Conservation (phyloP, 2,888 invertebrate species). For the Sericinus montela region DNA sequence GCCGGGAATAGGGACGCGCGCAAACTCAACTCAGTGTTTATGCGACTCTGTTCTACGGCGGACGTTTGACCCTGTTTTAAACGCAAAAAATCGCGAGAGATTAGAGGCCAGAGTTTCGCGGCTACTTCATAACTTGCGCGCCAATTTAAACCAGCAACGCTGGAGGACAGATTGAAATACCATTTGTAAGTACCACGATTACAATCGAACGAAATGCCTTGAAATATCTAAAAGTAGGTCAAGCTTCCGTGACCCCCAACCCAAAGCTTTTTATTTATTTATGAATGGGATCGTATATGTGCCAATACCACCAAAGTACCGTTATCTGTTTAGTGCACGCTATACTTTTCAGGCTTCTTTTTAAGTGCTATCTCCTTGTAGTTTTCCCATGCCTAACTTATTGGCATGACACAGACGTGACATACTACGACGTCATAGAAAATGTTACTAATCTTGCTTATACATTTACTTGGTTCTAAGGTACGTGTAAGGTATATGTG, state of each 20-base stretch:
- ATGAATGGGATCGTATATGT: constrained; percentile 53
- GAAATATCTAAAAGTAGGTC: constrained; percentile 53
- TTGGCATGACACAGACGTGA: no score
- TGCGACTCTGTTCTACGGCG: constrained; percentile 48
- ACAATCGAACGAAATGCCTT: constrained; percentile 18
- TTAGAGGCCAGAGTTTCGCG: constrained; percentile 30
- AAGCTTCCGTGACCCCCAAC: constrained; percentile 68
- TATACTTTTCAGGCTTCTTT: not conserved
- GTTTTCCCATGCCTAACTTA: no score
- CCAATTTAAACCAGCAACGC: constrained; percentile 37
- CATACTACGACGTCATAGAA: no score
- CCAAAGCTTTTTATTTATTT: constrained; percentile 55
- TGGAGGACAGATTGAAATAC: constrained; percentile 60
- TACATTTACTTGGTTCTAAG: no score
- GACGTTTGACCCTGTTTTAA: constrained; percentile 43
- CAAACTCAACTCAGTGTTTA: constrained; percentile 67
- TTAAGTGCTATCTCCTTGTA: no score
- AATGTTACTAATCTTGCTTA: no score
- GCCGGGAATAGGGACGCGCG: constrained; percentile 75
- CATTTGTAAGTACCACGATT: constrained; percentile 55
- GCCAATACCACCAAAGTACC: constrained; percentile 22
- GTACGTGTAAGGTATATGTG: no score
- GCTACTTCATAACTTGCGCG: constrained; percentile 24
- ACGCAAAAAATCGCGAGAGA: constrained; percentile 45
- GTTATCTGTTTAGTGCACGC: not conserved